phyloP scores from a whole-genome alignment of 2,113 vertebrate species.

The Leptodactylus fuscus region DNA sequence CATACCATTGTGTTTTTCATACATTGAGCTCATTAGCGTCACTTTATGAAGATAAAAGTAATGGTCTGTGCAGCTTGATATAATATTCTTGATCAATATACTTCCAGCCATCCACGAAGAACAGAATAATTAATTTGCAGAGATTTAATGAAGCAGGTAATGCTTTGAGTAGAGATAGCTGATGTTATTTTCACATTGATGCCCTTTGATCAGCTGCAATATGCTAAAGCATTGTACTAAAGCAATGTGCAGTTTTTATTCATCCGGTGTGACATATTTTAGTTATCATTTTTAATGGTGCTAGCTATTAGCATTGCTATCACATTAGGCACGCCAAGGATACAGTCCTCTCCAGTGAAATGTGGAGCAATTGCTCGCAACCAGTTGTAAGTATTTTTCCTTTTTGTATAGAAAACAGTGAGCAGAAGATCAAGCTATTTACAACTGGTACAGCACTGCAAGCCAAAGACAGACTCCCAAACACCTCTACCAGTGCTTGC shows the following conservation, averaged over 20 bases:
- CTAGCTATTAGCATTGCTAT: neutral
- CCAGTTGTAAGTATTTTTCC: too few relatives aligned
- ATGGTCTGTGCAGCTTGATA: constrained; percentile 1
- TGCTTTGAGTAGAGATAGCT: neutral
- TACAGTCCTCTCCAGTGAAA: too few relatives aligned
- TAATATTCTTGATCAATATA: neutral
- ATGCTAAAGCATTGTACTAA: neutral
- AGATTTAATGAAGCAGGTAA: constrained; percentile 47
- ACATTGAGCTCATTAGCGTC: neutral
- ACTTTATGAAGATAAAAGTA: constrained; percentile 12
- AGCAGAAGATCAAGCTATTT: too few relatives aligned
- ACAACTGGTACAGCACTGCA: too few relatives aligned
- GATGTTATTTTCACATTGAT: constrained; percentile 7
- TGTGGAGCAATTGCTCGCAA: too few relatives aligned
- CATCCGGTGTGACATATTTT: neutral
- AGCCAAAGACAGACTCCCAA: too few relatives aligned
- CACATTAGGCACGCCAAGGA: too few relatives aligned
- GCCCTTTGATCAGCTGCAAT: neutral
- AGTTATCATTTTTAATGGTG: neutral
- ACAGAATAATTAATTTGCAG: constrained; percentile 36
- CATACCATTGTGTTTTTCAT: neutral
- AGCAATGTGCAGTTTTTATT: neutral
- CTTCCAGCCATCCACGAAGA: neutral
- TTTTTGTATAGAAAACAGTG: too few relatives aligned
- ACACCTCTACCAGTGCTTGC: too few relatives aligned